Evolutionary conservation across 2,797 vertebrate species (phyloP).

Genomic region (Hydrophis major): DNA sequence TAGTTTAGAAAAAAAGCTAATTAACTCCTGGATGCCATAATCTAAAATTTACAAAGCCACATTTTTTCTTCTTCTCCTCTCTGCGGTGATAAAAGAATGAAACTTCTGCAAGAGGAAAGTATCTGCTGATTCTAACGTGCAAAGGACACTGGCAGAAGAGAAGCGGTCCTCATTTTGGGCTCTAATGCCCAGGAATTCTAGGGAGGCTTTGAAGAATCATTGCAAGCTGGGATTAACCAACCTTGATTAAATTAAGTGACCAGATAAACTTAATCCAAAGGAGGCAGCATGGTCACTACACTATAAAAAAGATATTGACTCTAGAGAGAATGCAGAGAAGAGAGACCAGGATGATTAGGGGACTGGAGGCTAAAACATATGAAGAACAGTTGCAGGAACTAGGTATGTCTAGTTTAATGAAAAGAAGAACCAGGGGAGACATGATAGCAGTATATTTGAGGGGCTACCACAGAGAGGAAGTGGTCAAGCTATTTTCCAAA

Average conservation of each 20-base stretch:
- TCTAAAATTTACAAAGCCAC: conserved; percentile 55
- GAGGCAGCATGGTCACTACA: not conserved
- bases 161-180: not conserved
- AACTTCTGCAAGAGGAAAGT: conserved; percentile 17
- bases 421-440: too few species aligned
- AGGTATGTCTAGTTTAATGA: too few species aligned
- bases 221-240: not conserved
- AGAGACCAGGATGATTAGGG: too few species aligned
- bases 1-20: conserved; percentile 67
- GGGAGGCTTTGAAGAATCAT: not conserved
- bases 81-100: conserved; percentile 36
- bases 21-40: conserved; percentile 66
- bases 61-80: conserved; percentile 35
- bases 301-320: too few species aligned
- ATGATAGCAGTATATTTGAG: too few species aligned
- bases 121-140: conserved; percentile 19
- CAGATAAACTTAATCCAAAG: not conserved
- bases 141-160: not conserved
- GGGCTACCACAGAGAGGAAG: too few species aligned
- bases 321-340: too few species aligned
- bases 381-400: too few species aligned
- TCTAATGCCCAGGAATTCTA: not conserved
- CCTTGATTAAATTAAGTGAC: not conserved
- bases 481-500: too few species aligned
- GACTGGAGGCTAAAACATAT: too few species aligned